Evolutionary conservation across 1,140 invertebrate species (phyloP), one percentile per base, ranked within the genome.

Genomic region (Hormaphis cornu): DNA sequence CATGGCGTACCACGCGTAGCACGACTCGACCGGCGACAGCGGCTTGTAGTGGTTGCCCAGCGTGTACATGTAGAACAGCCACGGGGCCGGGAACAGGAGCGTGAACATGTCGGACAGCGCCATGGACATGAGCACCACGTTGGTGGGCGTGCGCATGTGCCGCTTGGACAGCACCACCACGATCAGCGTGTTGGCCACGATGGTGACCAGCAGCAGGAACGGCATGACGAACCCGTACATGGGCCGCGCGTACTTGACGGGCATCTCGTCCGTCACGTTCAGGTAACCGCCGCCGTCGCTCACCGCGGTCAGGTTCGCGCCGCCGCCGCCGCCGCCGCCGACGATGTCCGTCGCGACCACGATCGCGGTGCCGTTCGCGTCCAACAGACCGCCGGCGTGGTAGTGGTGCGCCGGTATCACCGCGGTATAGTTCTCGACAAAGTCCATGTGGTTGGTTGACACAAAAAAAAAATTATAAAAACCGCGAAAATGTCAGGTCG

Each of bases 41-140:
- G 89, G 87, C 75, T 88, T 87, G 76, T 86, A 85, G 75, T 93
- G 89, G 78, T 93, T 88, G 28, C 89, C 89, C 70, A 94, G 86
- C 6, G 90, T 90, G 80, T 92, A 95, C 85, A 94, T 91, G 78
- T 95, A 93, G 76, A 93, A 86, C 12, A 91, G 80, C 82, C 90
- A 89, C 0, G 92, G 92, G 2, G 91, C 85, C 1, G 92, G 91
- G 76, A 91, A 89, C 18, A 94, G 81, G 73, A 95, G 85, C 0
- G 93, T 96, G 75, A 95, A 86, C 84, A 95, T 88, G 80, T 97
- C 93, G 71, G 89, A 91, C 1, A 97, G 82, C 0, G 94, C 93
- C 92, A 97, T 96, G 5, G 89, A 83, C 73, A 87, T 81, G 0
- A 89, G 77, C 6, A 89, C 83, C 1, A 82, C 78, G 76, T 89